A percentile compares a stretch with the other conserved stretches of the same genome.
phyloP scores from a whole-genome alignment of 2,113 vertebrate genomes.

The Otis tarda region DNA sequence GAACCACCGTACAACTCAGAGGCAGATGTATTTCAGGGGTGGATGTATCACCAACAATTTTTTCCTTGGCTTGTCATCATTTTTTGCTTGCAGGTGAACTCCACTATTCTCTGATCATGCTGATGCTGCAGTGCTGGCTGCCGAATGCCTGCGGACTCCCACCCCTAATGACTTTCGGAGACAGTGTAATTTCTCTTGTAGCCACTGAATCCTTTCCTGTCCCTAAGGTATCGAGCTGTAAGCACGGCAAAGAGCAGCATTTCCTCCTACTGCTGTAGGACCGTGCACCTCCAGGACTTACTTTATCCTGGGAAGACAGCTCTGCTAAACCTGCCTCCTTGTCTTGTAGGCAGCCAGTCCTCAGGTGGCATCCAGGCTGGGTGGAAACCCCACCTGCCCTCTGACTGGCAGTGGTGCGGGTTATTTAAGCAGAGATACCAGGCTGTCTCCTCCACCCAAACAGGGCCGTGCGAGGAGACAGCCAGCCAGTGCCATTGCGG shows the following conservation, averaged over 20 bases:
- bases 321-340: not conserved
- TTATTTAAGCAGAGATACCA: not conserved
- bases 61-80: not conserved
- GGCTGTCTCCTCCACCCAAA: not conserved
- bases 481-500: no score
- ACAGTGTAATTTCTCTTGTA: not conserved
- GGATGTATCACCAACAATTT: not conserved
- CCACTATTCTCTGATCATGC: not conserved
- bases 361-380: not conserved
- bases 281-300: not conserved
- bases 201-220: not conserved
- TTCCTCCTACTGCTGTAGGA: not conserved
- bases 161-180: not conserved
- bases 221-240: not conserved
- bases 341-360: not conserved
- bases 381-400: not conserved
- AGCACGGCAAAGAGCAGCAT: not conserved
- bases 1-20: fast-evolving
- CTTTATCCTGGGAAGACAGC: not conserved
- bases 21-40: not conserved
- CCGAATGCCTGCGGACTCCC: not conserved
- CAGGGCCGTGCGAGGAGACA: not conserved
- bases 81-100: not conserved
- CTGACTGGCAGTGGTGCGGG: fast-evolving
- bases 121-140: not conserved